Base-by-base conservation (phyloP, 92 coral and sea anemone genomes). In the Isaurus tuberculatus region DNA sequence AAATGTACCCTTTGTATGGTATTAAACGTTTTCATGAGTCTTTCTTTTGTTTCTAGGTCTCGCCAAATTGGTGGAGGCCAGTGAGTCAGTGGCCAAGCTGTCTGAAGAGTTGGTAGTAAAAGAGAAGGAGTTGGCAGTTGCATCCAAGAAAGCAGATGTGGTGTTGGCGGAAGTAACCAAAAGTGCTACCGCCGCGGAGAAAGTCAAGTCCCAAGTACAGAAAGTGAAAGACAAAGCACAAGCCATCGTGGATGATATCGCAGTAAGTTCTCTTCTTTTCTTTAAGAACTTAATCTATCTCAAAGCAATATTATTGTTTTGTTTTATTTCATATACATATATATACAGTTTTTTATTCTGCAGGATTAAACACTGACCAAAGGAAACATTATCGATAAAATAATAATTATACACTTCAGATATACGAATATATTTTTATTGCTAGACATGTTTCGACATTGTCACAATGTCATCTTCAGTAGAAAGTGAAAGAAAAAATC, bases 191-290 rank as follows among this genome's bases (percentile, higher is more conserved):
- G 99, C 99, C 0, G 99, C 99, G 1, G 99, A 97, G 84, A 97
- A 97, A 69, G 99, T 97, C 23, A 97, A 97, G 86, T 92, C 98
- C 65, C 99, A 97, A 80, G 99, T 97, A 61, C 98, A 97, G 87
- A 97, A 97, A 68, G 99, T 97, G 60, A 97, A 97, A 72, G 99
- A 97, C 89, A 97, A 97, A 73, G 99, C 99, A 8, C 99, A 97
- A 74, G 99, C 99, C 60, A 97, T 97, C 80, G 99, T 97, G 78
- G 99, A 97, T 81, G 99, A 97, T 15, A 97, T 97, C 49, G 97
- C 92, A 84, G 99, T 97, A 83, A 94, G 98, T 84, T 19, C n/a
- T n/a, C n/a, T n/a, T n/a, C n/a, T n/a, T n/a, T n/a, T n/a, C n/a
- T n/a, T n/a, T n/a, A n/a, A n/a, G n/a, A n/a, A n/a, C n/a, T n/a